Conservation (phyloP, 2,797 vertebrate species). For the Arnoldichthys spilopterus region DNA sequence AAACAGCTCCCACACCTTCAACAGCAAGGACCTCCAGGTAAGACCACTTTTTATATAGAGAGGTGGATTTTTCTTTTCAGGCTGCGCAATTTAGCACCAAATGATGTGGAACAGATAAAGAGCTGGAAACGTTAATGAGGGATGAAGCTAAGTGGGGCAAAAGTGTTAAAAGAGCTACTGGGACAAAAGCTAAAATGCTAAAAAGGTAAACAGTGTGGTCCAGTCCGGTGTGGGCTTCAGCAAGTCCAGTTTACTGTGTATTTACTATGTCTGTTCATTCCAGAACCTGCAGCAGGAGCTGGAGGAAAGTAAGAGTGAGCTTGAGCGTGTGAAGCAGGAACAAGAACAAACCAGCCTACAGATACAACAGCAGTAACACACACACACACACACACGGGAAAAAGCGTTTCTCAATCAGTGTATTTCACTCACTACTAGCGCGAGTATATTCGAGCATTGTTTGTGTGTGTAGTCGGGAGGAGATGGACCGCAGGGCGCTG, state of each 20-base stretch:
- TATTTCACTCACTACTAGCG: not conserved
- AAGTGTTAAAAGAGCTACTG: too few species aligned
- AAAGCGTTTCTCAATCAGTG: not conserved
- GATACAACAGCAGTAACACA: slow-evolving; percentile 47
- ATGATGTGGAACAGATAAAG: too few species aligned
- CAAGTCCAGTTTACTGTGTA: not conserved
- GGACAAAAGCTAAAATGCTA: not conserved
- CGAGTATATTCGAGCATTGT: not conserved
- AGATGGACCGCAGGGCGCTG: slow-evolving; percentile 47
- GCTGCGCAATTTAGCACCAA: too few species aligned
- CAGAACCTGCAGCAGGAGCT: slow-evolving; percentile 45
- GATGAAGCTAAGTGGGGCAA: too few species aligned
- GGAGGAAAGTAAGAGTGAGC: slow-evolving; percentile 44
- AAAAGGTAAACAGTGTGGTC: not conserved
- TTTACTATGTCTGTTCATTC: not conserved
- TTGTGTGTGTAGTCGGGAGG: slow-evolving; percentile 2
- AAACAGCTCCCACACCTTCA: too few species aligned
- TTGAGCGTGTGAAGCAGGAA: slow-evolving; percentile 41
- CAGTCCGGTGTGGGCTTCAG: not conserved
- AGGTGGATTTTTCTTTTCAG: too few species aligned
- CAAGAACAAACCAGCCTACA: slow-evolving; percentile 47
- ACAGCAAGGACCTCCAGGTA: too few species aligned
- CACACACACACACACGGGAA: not conserved
- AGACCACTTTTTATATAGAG: too few species aligned
- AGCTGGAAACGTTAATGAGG: too few species aligned